Conservation (phyloP, 1,140 invertebrate species). For the Lasioglossum baleicum region DNA sequence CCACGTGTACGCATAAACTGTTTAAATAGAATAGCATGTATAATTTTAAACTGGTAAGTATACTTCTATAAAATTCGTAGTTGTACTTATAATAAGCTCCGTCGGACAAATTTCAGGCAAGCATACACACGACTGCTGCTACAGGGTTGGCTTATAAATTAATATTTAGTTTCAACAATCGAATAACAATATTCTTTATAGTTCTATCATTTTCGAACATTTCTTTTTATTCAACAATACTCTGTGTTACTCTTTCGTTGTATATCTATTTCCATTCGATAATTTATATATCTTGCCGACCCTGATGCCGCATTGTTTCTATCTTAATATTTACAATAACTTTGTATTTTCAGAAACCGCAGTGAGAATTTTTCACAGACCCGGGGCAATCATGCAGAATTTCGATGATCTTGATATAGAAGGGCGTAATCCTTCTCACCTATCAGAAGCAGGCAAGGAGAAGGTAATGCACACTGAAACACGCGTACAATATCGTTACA, state of each 20-base stretch:
- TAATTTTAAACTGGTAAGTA: slow-evolving; percentile 35
- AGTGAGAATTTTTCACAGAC: slow-evolving; percentile 48
- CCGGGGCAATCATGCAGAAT: slow-evolving; percentile 74
- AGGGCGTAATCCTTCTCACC: slow-evolving; percentile 76
- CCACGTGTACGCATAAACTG: slow-evolving; percentile 24
- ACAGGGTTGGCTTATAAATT: slow-evolving; percentile 33
- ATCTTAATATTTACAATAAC: slow-evolving; percentile 25
- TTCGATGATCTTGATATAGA: slow-evolving; percentile 80
- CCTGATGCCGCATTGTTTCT: slow-evolving; percentile 24
- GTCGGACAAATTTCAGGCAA: neutral
- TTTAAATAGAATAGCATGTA: slow-evolving; percentile 33
- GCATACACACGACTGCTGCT: slow-evolving; percentile 22
- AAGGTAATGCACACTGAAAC: slow-evolving; percentile 70
- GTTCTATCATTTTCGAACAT: neutral
- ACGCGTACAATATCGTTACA: neutral
- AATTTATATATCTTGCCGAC: slow-evolving; percentile 8
- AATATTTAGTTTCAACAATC: neutral
- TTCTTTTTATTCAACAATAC: neutral
- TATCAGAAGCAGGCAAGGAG: slow-evolving; percentile 77
- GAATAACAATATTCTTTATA: neutral
- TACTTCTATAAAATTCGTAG: slow-evolving; percentile 43
- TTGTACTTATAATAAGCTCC: neutral
- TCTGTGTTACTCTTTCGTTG: neutral
- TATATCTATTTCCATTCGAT: neutral
- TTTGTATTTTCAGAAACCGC: slow-evolving; percentile 71